Evolutionary conservation across 92 coral and sea anemone species (phyloP), one percentile per base, ranked within the genome.

Genomic region (Parazoanthus atlanticus): DNA sequence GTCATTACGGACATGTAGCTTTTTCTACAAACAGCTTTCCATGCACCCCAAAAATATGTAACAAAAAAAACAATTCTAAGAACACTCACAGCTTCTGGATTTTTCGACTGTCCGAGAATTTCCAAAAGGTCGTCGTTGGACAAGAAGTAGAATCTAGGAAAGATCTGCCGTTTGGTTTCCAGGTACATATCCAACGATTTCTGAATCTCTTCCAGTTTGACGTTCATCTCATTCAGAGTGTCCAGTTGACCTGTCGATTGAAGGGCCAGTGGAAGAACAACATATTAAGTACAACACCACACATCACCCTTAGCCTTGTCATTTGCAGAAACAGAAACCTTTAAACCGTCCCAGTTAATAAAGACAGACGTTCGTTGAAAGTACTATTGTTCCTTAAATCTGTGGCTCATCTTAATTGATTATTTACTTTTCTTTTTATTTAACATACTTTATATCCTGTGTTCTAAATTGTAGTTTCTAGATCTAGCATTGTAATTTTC

Each of bases 51-150:
- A 15, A 16, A 26, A 69, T 0, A 3, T 19, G 17, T 77, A n/a
- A 69, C 54, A 43, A 52, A 30, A 73, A n/a, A 74, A 19, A n/a
- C n/a, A 19, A 19, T 88, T 33, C 4, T 8, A 33, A 13, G 32
- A 36, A 16, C 85, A 90, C 99, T 95, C 84, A 97, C 99, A 46
- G 99, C 99, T 49, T 97, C 99, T 9, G 99, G 99, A 85, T 97
- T 97, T 92, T 97, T 97, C 23, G 99, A 97, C 93, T 97, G 99
- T 74, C 99, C 99, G 49, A 97, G 97, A 80, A 97, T 97, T 83
- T 97, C 99, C 93, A 97, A 90, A 74, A 97, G 93, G 79, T 97
- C 99, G 43, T 97, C 99, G 78, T 97, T 97, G 6, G 99, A 97
- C 47, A 97, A 92, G 94, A 97, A 97, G 92, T 97, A 97, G 81